Percentiles rank a stretch among this genome's conserved stretches.
Conservation (phyloP, 1,140 invertebrate species). For the Bombyx mori region ASM3026992v2 NC_085114.1:8443001-8443500, state of each 20-base stretch:
- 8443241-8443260: background rate
- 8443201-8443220: slow-evolving; percentile 34
- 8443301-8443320: too few species aligned
- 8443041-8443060: slow-evolving; percentile 12
- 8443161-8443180: slow-evolving; percentile 18
- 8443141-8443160: slow-evolving; percentile 21
- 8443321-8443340: too few species aligned
- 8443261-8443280: too few species aligned
- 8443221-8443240: slow-evolving; percentile 7
- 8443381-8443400: too few species aligned
- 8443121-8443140: slow-evolving; percentile 25
- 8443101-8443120: slow-evolving; percentile 26
- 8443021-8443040: slow-evolving; percentile 11
- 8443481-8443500: too few species aligned
- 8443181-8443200: slow-evolving; percentile 11
- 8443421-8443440: too few species aligned
- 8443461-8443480: too few species aligned
- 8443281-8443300: too few species aligned
- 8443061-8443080: slow-evolving; percentile 10
- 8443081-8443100: slow-evolving; percentile 16
- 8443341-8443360: background rate
- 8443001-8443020: slow-evolving; percentile 3
- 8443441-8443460: too few species aligned
- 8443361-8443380: background rate
- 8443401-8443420: too few species aligned